A percentile compares a stretch with the other conserved stretches of the same genome.
phyloP scores from a whole-genome alignment of 2,888 invertebrate species.

The Pheosia tremula region DNA sequence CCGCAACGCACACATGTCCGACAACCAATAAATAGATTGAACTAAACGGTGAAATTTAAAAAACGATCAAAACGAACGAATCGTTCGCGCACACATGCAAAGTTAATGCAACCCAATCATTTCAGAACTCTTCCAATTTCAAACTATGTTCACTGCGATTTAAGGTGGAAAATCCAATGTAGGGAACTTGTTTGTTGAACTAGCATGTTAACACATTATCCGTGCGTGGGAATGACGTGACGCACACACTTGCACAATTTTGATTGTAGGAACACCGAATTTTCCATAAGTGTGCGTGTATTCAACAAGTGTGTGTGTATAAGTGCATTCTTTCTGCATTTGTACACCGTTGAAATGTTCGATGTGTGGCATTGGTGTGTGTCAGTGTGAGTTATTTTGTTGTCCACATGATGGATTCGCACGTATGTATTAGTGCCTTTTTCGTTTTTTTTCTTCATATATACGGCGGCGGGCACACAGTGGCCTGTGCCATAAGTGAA shows the following conservation, averaged over 20 bases:
- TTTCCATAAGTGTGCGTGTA: slow-evolving; percentile 60
- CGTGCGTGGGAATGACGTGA: slow-evolving; percentile 72
- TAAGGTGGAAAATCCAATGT: slow-evolving; percentile 50
- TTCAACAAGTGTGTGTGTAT: slow-evolving; percentile 46
- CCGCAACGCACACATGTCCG: slow-evolving; percentile 70
- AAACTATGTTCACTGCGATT: slow-evolving; percentile 21
- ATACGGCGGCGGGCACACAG: slow-evolving; percentile 63
- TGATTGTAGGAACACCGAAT: slow-evolving; percentile 81
- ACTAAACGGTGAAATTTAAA: slow-evolving; percentile 85
- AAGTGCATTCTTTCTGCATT: slow-evolving; percentile 69
- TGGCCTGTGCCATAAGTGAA: slow-evolving; percentile 67
- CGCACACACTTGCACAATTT: slow-evolving; percentile 63
- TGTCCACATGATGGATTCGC: slow-evolving; percentile 79
- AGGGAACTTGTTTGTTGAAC: slow-evolving; percentile 59
- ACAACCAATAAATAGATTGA: slow-evolving; percentile 83
- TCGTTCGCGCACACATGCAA: slow-evolving; percentile 69
- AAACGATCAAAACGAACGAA: slow-evolving; percentile 83
- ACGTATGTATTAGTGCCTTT: slow-evolving; percentile 77
- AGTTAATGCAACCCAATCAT: slow-evolving; percentile 78
- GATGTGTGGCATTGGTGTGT: slow-evolving; percentile 53
- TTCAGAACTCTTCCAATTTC: slow-evolving; percentile 44
- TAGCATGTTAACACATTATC: slow-evolving; percentile 74
- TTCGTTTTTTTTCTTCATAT: slow-evolving; percentile 65
- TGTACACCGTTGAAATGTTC: slow-evolving; percentile 26
- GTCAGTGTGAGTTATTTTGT: slow-evolving; percentile 66